Percentiles rank a stretch among this genome's conserved stretches.
These are phyloP conservation scores for Echinarachnius parma DNA, from an alignment of 53 echinoderm and acorn worm species.

Conservation along the genomic window DNA sequence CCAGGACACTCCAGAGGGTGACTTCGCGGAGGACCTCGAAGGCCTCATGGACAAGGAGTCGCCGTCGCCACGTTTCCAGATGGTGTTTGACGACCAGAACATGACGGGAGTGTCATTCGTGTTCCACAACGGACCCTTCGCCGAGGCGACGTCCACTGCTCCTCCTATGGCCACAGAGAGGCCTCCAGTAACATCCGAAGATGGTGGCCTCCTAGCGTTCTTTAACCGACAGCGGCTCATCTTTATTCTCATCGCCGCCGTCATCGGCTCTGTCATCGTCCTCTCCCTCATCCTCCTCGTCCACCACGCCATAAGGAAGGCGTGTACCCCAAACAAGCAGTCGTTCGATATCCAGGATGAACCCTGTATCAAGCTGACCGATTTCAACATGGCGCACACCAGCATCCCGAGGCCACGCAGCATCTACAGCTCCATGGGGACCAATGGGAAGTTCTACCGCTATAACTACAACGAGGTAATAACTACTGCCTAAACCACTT, in stretches of 20 bases:
- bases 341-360: conserved; percentile 68
- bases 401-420: conserved; percentile 91
- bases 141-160: conserved; percentile 3
- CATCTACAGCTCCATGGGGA: conserved; percentile 68
- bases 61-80: conserved; percentile 11
- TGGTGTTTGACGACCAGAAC: conserved; percentile 16
- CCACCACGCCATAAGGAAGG: conserved; percentile 57
- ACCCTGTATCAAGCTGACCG: conserved; percentile 77
- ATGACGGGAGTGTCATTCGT: conserved; percentile 12
- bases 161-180: background rate
- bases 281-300: conserved; percentile 59
- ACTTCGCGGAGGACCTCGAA: conserved; percentile 42
- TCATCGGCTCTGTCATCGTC: conserved; percentile 61
- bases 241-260: conserved; percentile 70
- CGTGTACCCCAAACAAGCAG: conserved; percentile 47
- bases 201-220: conserved; percentile 47
- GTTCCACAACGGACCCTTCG: conserved; percentile 38
- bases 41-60: conserved; percentile 17
- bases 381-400: conserved; percentile 96
- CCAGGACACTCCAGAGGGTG: conserved; percentile 14
- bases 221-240: conserved; percentile 66
- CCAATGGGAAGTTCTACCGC: conserved; percentile 55
- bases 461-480: conserved; percentile 48
- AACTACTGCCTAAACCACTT: too few species aligned
- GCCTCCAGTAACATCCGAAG: background rate